Base-by-base conservation (phyloP, 2,113 vertebrate species). In the Corvus cornix region DNA sequence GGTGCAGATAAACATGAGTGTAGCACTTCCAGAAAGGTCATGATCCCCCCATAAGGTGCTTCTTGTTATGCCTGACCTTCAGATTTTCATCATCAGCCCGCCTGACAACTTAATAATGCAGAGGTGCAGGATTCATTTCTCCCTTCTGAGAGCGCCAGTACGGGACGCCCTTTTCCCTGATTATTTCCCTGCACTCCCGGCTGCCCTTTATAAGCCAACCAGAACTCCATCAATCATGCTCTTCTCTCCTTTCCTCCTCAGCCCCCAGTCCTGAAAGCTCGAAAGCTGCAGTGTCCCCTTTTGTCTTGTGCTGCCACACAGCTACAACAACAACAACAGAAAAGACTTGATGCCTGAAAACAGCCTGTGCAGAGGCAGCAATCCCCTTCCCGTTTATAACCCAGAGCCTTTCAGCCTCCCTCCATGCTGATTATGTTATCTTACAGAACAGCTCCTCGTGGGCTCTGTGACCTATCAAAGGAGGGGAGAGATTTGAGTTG, bases 51-150 rank as follows among this genome's bases (percentile, higher is more conserved):
- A 99, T 99, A 99, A 99, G 99, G 98, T 99, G 98, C 98, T 98
- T 98, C 99, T 99, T 99, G 99, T 99, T 99, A 99, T 98, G 97
- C 98, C 98, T 98, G 98, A 99, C 99, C 99, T 99, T 99, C 99
- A 99, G 98, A 99, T 99, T 99, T 99, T 99, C 99, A 99, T 99
- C 99, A 99, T 99, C 99, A 98, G 98, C 98, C 98, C 92, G 98
- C 98, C 98, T 98, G 98, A 98, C 98, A 98, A 98, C 98, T 99
- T 99, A 99, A 99, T 99, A 99, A 99, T 99, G 99, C 98, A 98
- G 98, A 98, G 98, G 98, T 98, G 97, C 98, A 97, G 96, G 98
- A 98, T 98, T 99, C 98, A 98, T 98, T 98, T 98, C 98, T 98
- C 98, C 98, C 97, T 98, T 98, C 98, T 97, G 98, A 98, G 98